Base-by-base conservation (phyloP, 1,140 invertebrate genomes). In the Drosophila prosaltans region DNA sequence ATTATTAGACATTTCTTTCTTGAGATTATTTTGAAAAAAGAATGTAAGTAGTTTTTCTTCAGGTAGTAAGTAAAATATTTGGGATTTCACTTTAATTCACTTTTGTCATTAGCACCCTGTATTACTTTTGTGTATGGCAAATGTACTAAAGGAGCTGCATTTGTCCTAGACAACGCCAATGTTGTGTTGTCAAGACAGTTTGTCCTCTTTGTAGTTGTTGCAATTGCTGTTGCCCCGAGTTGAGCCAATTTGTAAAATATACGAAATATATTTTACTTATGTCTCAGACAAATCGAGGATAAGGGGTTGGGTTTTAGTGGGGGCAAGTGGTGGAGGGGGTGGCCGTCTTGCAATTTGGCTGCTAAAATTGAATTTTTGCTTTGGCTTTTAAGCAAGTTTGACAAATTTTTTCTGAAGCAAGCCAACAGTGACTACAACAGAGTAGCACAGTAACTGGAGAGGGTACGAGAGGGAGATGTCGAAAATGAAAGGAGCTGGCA, bases 191-290 rank as follows among this genome's bases (percentile, higher is more conserved):
- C 76, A 86, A 80, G 83, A 83, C 69, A 74, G 66, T 82, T 73
- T 77, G 65, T 51, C 68, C 68, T 51, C 71, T 74, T 68, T 78
- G 71, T 71, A 70, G 67, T 54, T 75, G 57, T 54, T 72, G 51
- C 60, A 72, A 54, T 65, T 64, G 65, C 54, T 72, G 57, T 48
- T 84, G 36, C 66, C 75, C 71, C 63, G 65, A 58, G 78, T 69
- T 78, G 62, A 88, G 80, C 84, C 83, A 88, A 88, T 88, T 88
- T 88, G 77, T 89, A 88, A 88, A 88, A 88, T 83, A 84, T 68
- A 77, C 68, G 71, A 81, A 65, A 79, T 82, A 75, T 81, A 82
- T 82, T 70, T 71, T 79, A 76, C 69, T 76, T 80, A 78, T 78
- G 75, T 83, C 67, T 74, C 65, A 51, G 58, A 70, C 69, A 74